Evolutionary conservation across 2,113 vertebrate genomes (phyloP), one percentile per base, ranked within the genome.

Genomic region (Spermophilus dauricus): DNA sequence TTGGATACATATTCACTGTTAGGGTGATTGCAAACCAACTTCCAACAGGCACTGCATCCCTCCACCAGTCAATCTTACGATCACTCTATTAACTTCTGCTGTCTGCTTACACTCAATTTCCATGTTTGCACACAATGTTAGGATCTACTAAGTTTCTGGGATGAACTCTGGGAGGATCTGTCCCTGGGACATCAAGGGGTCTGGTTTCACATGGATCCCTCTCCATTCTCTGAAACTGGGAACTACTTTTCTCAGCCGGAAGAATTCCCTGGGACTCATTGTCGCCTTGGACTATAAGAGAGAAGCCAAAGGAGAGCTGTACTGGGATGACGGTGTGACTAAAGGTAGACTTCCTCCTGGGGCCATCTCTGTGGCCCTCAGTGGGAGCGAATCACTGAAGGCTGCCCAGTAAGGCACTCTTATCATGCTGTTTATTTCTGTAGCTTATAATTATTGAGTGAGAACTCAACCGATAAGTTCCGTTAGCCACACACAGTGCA

Each of bases 291-390:
- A 98, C 82, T 53, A 97, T 14, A 97, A 97, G 77, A 87, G 97
- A 91, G 95, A 98, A 91, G 98, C 98, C 0, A 73, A 78, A 3
- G 98, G 98, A 30, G 63, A 92, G 32, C 85, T 98, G 53, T 98
- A 97, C 89, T 98, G 98, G 98, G 98, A 98, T 42, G 94, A 98
- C 2, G 98, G 98, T 12, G 76, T 85, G 26, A 96, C 94, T 61
- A 86, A 72, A 97, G 97, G 98, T 98, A 91, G 10, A 8, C 10
- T 26, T 77, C 10, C 75, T 37, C 1, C 6, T 6, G 85, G n/a
- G 11, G 0, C 37, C 61, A 5, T 80, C 5, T 1, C 34, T 3
- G 13, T 0, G 11, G 20, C 48, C 65, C 58, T 93, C 34, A 2
- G 3, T 32, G 39, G 8, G 39, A 67, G 18, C 9, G 24, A 45